phyloP scores from a whole-genome alignment of 2,888 invertebrate genomes.

The Mythimna albipuncta region DNA sequence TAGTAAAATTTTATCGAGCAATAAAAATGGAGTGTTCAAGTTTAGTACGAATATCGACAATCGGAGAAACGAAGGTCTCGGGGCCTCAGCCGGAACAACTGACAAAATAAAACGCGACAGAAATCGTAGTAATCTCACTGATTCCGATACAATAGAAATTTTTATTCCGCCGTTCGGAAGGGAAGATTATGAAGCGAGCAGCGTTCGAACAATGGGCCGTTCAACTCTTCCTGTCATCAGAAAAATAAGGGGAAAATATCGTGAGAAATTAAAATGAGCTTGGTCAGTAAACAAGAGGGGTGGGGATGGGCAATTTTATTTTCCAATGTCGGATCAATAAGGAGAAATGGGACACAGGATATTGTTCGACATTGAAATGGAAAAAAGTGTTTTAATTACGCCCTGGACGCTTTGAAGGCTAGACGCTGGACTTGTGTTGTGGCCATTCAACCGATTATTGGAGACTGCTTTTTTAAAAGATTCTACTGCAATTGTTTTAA shows the following conservation, averaged over 20 bases:
- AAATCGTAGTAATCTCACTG: conserved; percentile 59
- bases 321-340: conserved; percentile 82
- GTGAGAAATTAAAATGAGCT: conserved; percentile 85
- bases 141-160: conserved; percentile 69
- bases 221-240: conserved; percentile 73
- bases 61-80: conserved; percentile 54
- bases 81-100: conserved; percentile 44
- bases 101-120: conserved; percentile 57
- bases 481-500: conserved; percentile 22
- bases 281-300: conserved; percentile 80
- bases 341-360: conserved; percentile 80
- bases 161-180: conserved; percentile 58
- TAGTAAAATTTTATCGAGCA: conserved; percentile 68
- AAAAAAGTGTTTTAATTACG: conserved; percentile 81
- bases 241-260: conserved; percentile 77
- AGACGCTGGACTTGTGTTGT: conserved; percentile 58
- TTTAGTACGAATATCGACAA: conserved; percentile 63
- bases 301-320: conserved; percentile 72
- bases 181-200: conserved; percentile 63
- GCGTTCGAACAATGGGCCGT: conserved; percentile 72
- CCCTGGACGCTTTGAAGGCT: conserved; percentile 69
- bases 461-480: conserved; percentile 38
- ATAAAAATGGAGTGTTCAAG: conserved; percentile 68
- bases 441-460: conserved; percentile 47
- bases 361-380: conserved; percentile 79